Base-by-base conservation (phyloP, 1,140 invertebrate genomes). In the Anastatus disparis region DNA sequence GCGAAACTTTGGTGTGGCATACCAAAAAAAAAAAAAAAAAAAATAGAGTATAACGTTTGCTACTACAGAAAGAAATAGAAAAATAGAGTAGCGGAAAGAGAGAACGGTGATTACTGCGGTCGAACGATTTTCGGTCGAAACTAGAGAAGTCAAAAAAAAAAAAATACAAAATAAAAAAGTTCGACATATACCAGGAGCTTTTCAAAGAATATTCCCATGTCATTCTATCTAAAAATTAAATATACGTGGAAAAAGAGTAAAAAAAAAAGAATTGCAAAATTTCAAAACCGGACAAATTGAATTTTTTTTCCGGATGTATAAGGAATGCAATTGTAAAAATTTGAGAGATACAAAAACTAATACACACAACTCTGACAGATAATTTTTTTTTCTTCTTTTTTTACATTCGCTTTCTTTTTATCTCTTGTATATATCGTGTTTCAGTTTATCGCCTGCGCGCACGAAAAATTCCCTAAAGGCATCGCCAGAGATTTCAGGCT, bases 91-190 rank as follows among this genome's bases (percentile, higher is more conserved):
- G 63, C 24, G 38, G 29, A n/a, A n/a, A 53, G 44, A 20, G 38
- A 56, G 64, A 56, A 40, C 65, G 27, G 42, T 59, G 65, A 68
- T 68, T 59, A 68, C 65, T 59, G 55, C 31, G 55, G 55, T 68
- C 44, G 29, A 68, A 68, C 44, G 55, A 48, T 67, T 67, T 67
- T 58, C 55, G 29, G 7, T 26, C 53, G 40, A 35, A 59, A 59
- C 35, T 22, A 42, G 26, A 35, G n/a, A n/a, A 58, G 38, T 44
- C 35, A 15, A 44, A 42, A 44, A 29, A 13, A 12, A 27, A 42
- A 29, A 20, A n/a, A n/a, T n/a, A n/a, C n/a, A n/a, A 17, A 20
- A 48, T 17, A 24, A 8, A 9, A 24, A 63, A 38, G 13, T 20
- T 15, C 2, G 22, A n/a, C 20, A 24, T 22, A 6, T 24, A 13